Evolutionary conservation across 2,797 vertebrate genomes (phyloP).

Genomic region (Gobio occitaniae): DNA sequence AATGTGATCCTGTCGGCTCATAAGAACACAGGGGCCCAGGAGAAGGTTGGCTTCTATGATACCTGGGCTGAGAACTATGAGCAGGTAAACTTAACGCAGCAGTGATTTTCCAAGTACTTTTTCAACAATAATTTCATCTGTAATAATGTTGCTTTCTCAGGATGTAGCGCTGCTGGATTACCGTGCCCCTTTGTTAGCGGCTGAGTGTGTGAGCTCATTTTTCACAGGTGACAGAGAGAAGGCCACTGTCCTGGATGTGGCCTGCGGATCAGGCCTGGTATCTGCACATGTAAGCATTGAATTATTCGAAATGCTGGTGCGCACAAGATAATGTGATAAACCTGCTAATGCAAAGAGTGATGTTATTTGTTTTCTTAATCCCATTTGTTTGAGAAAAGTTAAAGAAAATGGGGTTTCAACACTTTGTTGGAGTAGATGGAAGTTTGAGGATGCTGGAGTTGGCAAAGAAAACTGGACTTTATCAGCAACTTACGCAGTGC

Average conservation of each 20-base stretch:
- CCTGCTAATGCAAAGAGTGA: background rate
- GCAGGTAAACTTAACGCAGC: conserved; percentile 73
- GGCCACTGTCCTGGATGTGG: conserved; percentile 85
- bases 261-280: conserved; percentile 91
- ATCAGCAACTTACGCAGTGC: conserved; percentile 78
- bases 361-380: background rate
- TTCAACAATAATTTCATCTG: background rate
- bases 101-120: background rate
- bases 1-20: conserved; percentile 76
- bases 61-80: conserved; percentile 86
- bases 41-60: conserved; percentile 82
- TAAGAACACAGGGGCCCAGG: conserved; percentile 52
- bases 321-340: background rate
- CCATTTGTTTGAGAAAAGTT: conserved; percentile 74
- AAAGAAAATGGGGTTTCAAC: conserved; percentile 80
- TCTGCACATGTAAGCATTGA: conserved; percentile 68
- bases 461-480: conserved; percentile 78
- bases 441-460: conserved; percentile 84
- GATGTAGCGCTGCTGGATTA: conserved; percentile 84
- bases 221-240: conserved; percentile 68
- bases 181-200: conserved; percentile 82
- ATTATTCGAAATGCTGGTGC: background rate
- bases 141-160: conserved; percentile 67
- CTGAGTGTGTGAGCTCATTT: conserved; percentile 75
- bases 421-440: conserved; percentile 88